Evolutionary conservation across 2,888 invertebrate genomes (phyloP), one percentile per base, ranked within the genome.

Genomic region (Cremastinae sp.): DNA sequence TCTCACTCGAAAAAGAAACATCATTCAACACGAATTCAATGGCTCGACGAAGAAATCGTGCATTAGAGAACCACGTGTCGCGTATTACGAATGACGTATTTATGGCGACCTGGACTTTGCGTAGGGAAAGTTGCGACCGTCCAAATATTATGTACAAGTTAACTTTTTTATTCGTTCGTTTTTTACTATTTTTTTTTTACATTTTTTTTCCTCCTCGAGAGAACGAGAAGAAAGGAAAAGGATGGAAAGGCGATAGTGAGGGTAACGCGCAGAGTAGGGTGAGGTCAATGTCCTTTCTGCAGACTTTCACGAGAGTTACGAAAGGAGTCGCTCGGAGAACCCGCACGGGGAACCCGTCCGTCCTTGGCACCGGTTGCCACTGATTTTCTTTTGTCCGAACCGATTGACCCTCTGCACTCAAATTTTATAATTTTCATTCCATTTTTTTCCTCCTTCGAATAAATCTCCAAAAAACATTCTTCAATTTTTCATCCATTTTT

Each of bases 221-320:
- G 74, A 66, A 74, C 64, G 72, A 78, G 75, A 76, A 72, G 43
- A 73, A 45, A 56, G 59, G 43, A 45, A 65, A 53, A 41, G 47
- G 61, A 78, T 74, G 61, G 62, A 55, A 65, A 77, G 43, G 39
- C 51, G 74, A 61, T 78, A 65, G 78, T 77, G 76, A 78, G 72
- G 79, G 49, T 56, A 65, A 70, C 62, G 73, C 65, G 47, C 72
- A 59, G 59, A 82, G 86, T 84, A 85, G 86, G 85, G 85, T 85
- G 89, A 87, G 89, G 88, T 89, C 89, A 89, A 87, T 89, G 89
- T 88, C 89, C 89, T 84, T 82, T 83, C 83, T 83, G 87, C 84
- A 85, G 86, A 89, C 89, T 90, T 90, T 90, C 89, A 90, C 89
- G 86, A 87, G 85, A 88, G 88, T 90, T 90, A 89, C 89, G 89